phyloP scores from a whole-genome alignment of 2,113 vertebrate genomes.

The Chaetodon trifascialis region DNA sequence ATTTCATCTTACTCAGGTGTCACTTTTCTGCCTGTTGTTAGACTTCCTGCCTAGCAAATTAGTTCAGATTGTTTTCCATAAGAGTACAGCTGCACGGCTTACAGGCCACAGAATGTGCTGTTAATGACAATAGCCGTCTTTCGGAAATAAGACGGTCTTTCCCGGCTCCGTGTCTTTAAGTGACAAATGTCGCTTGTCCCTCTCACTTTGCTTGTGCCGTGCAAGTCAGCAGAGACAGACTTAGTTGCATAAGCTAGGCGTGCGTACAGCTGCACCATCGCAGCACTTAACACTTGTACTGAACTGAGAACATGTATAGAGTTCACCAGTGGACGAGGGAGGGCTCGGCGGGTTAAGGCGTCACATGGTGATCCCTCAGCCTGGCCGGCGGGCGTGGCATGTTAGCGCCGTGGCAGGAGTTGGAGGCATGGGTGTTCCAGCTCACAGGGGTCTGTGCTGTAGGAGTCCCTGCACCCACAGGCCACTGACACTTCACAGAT shows the following conservation, averaged over 20 bases:
- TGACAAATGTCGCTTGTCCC: conserved; percentile 55
- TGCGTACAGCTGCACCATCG: conserved; percentile 51
- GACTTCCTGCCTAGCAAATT: too few relatives aligned
- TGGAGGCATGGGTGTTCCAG: conserved; percentile 62
- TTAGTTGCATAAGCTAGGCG: conserved; percentile 66
- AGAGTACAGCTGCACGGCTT: background rate
- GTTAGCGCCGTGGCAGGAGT: conserved; percentile 29
- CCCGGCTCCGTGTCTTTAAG: conserved; percentile 33
- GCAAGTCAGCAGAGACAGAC: conserved; percentile 77
- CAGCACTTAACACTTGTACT: conserved; percentile 72
- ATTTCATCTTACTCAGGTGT: too few relatives aligned
- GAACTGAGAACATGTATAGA: conserved; percentile 68
- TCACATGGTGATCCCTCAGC: conserved; percentile 73
- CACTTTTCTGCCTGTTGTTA: background rate
- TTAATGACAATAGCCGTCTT: conserved; percentile 45
- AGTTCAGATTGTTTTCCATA: too few relatives aligned
- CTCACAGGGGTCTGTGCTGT: conserved; percentile 41
- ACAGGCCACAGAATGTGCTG: conserved; percentile 16
- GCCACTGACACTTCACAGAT: conserved; percentile 55
- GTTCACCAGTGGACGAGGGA: conserved; percentile 52
- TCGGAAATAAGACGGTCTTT: conserved; percentile 1
- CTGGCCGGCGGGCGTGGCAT: conserved; percentile 63
- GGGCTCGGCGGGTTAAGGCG: conserved; percentile 23
- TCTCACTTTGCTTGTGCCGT: conserved; percentile 55
- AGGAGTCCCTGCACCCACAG: conserved; percentile 49